Evolutionary conservation across 2,888 invertebrate species (phyloP).

Genomic region (Drosophila mimica): DNA sequence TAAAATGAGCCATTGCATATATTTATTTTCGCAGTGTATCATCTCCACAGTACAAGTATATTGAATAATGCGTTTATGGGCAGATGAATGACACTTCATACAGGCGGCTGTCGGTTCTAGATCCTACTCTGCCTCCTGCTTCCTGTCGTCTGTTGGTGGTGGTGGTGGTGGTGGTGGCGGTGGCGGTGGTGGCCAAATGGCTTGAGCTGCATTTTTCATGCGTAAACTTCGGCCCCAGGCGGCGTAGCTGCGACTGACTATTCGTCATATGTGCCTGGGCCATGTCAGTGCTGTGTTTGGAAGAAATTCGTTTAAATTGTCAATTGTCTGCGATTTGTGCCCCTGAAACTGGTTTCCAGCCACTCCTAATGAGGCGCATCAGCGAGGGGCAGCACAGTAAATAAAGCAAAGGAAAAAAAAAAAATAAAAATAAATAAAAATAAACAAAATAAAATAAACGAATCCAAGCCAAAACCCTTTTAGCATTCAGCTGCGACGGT

Average conservation of each 20-base stretch:
- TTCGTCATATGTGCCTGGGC: slow-evolving; percentile 77
- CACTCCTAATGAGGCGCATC: slow-evolving; percentile 78
- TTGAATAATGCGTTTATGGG: slow-evolving; percentile 84
- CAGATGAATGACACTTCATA: slow-evolving; percentile 84
- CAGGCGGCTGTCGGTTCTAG: slow-evolving; percentile 71
- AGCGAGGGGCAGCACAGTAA: slow-evolving; percentile 39
- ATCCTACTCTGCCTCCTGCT: slow-evolving; percentile 23
- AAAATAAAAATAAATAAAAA: slow-evolving; percentile 49
- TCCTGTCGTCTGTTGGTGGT: slow-evolving; percentile 29
- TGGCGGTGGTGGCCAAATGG: slow-evolving; percentile 69
- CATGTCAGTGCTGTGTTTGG: slow-evolving; percentile 75
- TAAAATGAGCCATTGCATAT: not conserved
- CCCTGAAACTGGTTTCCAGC: slow-evolving; percentile 71
- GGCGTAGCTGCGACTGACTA: slow-evolving; percentile 57
- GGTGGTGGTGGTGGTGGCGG: slow-evolving; percentile 53
- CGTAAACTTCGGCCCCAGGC: slow-evolving; percentile 70
- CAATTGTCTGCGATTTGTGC: slow-evolving; percentile 72
- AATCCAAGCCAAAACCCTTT: slow-evolving; percentile 70
- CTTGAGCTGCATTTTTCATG: slow-evolving; percentile 72
- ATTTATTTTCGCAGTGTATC: slow-evolving; percentile 4
- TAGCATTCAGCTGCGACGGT: slow-evolving; percentile 77
- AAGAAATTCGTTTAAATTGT: slow-evolving; percentile 80
- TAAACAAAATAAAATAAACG: slow-evolving; percentile 55
- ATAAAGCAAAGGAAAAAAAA: slow-evolving; percentile 17
- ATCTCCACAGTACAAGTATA: slow-evolving; percentile 53